A percentile compares a stretch with the other conserved stretches of the same genome.
These are phyloP conservation scores for Syrmaticus mikado DNA, from an alignment of 2,113 vertebrate genomes.

Conservation along the genomic window DNA sequence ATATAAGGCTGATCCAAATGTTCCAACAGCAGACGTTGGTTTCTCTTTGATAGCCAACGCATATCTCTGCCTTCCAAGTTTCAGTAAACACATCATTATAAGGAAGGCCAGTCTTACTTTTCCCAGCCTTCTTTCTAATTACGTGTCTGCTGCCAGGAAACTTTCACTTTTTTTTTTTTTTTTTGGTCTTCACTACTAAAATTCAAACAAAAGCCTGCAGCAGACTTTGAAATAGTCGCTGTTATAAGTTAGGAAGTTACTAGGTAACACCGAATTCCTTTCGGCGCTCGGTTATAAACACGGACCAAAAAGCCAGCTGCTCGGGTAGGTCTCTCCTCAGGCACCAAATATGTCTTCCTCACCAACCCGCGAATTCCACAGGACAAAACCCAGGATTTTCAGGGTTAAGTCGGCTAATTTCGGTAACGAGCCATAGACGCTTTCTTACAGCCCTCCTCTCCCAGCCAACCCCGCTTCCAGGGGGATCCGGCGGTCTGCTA, in stretches of 20 bases:
- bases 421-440: not conserved
- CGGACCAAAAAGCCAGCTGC: not conserved
- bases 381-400: not conserved
- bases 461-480: not conserved
- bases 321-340: not conserved
- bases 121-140: slow-evolving; percentile 59
- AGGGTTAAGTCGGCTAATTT: no score
- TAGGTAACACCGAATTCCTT: slow-evolving; percentile 31
- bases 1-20: slow-evolving; percentile 57
- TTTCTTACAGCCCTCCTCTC: not conserved
- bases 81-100: slow-evolving; percentile 74
- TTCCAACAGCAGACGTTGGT: slow-evolving; percentile 62
- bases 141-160: slow-evolving; percentile 61
- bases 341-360: slow-evolving; percentile 1
- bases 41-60: slow-evolving; percentile 69
- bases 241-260: not conserved
- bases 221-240: not conserved
- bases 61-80: slow-evolving; percentile 73
- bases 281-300: not conserved
- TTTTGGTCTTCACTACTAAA: not conserved
- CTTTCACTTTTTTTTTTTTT: not conserved
- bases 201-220: slow-evolving; percentile 45
- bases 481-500: not conserved
- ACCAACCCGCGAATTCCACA: not conserved
- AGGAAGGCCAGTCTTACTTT: slow-evolving; percentile 44